Percentiles rank a stretch among this genome's conserved stretches.
Conservation (phyloP, 1,140 invertebrate genomes). For the Magallana angulata region DNA sequence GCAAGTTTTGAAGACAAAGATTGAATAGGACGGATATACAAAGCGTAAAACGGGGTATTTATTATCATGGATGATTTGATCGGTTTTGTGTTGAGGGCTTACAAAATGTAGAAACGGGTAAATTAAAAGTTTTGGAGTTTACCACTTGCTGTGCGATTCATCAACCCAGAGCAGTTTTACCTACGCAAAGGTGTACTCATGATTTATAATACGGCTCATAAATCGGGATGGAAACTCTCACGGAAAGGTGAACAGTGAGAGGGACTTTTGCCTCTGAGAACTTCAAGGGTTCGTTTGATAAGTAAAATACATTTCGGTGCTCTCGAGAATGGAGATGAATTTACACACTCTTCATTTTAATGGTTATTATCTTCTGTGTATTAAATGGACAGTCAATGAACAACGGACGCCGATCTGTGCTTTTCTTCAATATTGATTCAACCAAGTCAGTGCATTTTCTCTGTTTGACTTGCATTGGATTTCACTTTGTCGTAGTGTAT, state of each 20-base stretch:
- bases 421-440: conserved; percentile 28
- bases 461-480: background rate
- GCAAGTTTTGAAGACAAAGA: conserved; percentile 9
- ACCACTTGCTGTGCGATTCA: conserved; percentile 29
- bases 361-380: conserved; percentile 11
- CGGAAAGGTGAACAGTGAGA: conserved; percentile 1
- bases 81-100: background rate
- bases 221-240: conserved; percentile 3
- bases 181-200: background rate
- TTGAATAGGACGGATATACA: conserved; percentile 2
- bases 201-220: conserved; percentile 15
- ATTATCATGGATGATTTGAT: conserved; percentile 31
- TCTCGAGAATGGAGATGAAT: conserved; percentile 1
- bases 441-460: background rate
- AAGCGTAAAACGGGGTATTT: background rate
- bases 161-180: background rate
- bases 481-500: background rate
- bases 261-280: conserved; percentile 6
- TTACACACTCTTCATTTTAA: conserved; percentile 7
- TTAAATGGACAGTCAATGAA: conserved; percentile 22
- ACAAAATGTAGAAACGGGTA: conserved; percentile 11
- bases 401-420: background rate
- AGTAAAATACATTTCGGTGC: background rate
- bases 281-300: background rate
- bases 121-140: conserved; percentile 27